phyloP scores from a whole-genome alignment of 2,113 vertebrate species.

The Hystrix brachyura region DNA sequence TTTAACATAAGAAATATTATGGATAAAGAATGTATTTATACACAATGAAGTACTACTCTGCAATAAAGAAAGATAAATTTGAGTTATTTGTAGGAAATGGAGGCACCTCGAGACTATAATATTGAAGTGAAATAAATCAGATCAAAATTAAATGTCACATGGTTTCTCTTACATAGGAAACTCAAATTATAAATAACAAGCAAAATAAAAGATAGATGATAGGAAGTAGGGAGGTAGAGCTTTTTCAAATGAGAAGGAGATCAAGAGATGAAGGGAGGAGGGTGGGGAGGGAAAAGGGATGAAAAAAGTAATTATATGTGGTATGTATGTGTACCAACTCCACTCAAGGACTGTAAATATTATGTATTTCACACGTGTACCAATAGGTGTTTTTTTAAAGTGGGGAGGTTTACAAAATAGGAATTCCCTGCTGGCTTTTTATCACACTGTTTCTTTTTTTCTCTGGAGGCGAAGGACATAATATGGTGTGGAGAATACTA shows the following conservation, averaged over 20 bases:
- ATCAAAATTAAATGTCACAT: not conserved
- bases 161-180: not conserved
- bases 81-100: not conserved
- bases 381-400: not conserved
- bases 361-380: not conserved
- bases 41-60: not conserved
- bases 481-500: constrained; percentile 3
- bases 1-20: constrained; percentile 58
- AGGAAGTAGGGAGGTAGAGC: not conserved
- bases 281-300: not conserved
- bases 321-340: not conserved
- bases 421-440: constrained; percentile 33
- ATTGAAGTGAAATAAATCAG: not conserved
- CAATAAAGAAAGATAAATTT: not conserved
- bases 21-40: not conserved
- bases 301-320: not conserved
- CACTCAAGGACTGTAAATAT: not conserved
- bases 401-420: not conserved
- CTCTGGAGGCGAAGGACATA: not conserved
- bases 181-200: not conserved
- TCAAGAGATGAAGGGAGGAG: not conserved
- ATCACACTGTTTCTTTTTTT: constrained; percentile 29
- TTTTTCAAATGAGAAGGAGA: not conserved
- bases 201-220: not conserved
- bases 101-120: not conserved